Evolutionary conservation across 2,797 vertebrate species (phyloP), one percentile per base, ranked within the genome.

Genomic region (Chlorospingus flavigularis): DNA sequence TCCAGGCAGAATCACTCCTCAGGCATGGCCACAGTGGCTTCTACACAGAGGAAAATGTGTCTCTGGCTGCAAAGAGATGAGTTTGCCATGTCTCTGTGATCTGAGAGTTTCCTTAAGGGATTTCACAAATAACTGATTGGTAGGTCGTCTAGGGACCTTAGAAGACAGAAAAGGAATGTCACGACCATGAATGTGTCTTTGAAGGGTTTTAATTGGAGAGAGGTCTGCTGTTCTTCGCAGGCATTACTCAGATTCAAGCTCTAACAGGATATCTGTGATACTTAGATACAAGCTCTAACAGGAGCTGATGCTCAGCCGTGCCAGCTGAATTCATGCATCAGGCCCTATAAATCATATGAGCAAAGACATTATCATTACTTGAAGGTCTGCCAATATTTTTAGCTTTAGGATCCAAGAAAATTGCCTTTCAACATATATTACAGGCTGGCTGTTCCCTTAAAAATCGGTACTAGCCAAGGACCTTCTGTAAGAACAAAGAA

Each of bases 401-500:
- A 68, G 23, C 17, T 82, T 33, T 28, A 63, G 53, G n/a, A 77
- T 90, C 76, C 60, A 74, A 92, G 53, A 33, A 10, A 48, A 40
- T 23, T 77, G 10, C 12, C 37, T 91, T 85, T 76, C 57, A 75
- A 43, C 9, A 5, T 66, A 21, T 4, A 5, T 58, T 67, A 42
- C 24, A 33, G 47, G 10, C 18, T 85, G 37, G 2, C 20, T 62
- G 20, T 63, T 93, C 67, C 17, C 23, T 62, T 75, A 80, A 76
- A 90, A 68, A 33, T 37, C 0, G 0, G 6, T 42, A 30, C 31
- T 80, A 85, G 48, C 33, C 54, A 65, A 72, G 28, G 77, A 81
- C 19, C 40, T 78, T 88, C 71, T 53, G n/a, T 81, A 76, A 77
- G 40, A 93, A 72, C 35, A 90, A 92, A 85, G 70, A 6, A 90